Evolutionary conservation across 2,888 invertebrate species (phyloP).

Genomic region (Eilema depressum): DNA sequence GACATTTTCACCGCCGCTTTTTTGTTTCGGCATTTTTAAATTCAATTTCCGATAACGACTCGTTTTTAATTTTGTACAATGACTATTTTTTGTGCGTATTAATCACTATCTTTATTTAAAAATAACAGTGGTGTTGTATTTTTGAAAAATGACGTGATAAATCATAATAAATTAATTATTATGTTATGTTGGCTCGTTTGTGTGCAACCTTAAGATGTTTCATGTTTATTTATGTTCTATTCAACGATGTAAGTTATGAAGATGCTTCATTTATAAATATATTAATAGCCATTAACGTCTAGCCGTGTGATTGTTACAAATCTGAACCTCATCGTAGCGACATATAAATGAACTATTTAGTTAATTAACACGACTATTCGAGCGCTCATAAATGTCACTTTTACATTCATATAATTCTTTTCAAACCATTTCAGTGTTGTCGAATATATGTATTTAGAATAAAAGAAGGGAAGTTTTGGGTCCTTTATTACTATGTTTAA

Average conservation of each 20-base stretch:
- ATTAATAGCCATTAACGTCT: constrained; percentile 64
- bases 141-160: constrained; percentile 21
- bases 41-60: constrained; percentile 57
- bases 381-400: constrained; percentile 78
- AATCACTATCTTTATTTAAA: constrained; percentile 23
- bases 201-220: constrained; percentile 34
- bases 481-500: constrained; percentile 45
- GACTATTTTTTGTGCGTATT: constrained; percentile 32
- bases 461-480: constrained; percentile 54
- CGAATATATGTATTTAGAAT: constrained; percentile 60
- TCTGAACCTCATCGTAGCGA: constrained; percentile 67
- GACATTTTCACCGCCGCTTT: constrained; percentile 57
- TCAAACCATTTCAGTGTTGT: constrained; percentile 61
- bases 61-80: constrained; percentile 51
- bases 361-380: constrained; percentile 78
- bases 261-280: constrained; percentile 53
- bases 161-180: constrained; percentile 29
- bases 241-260: constrained; percentile 50
- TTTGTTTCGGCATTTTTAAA: constrained; percentile 57
- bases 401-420: constrained; percentile 76
- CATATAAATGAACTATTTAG: constrained; percentile 69
- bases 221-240: constrained; percentile 28
- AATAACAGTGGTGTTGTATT: constrained; percentile 22
- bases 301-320: constrained; percentile 64
- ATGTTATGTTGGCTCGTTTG: constrained; percentile 29